Evolutionary conservation across 2,797 vertebrate species (phyloP).

Genomic region (Chaenodraco wilsoni): DNA sequence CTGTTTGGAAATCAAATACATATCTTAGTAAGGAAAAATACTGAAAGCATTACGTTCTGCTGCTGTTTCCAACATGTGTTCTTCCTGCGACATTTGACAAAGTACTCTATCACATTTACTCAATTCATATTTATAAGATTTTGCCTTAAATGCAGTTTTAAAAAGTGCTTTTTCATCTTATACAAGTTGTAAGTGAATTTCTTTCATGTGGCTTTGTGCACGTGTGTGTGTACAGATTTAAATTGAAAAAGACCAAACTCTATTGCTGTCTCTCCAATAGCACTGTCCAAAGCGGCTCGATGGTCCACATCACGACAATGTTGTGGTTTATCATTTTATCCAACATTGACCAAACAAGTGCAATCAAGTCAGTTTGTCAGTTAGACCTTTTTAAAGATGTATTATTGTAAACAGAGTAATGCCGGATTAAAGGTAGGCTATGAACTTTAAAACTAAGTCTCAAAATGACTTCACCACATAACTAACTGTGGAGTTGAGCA

Average conservation of each 20-base stretch:
- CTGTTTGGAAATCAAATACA: slow-evolving; percentile 25
- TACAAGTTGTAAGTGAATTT: too few relatives aligned
- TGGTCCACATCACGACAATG: neutral
- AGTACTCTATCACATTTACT: neutral
- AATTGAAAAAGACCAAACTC: neutral
- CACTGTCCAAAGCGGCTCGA: neutral
- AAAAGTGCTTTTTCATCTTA: too few relatives aligned
- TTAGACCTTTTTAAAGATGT: neutral
- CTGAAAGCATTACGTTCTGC: slow-evolving; percentile 21
- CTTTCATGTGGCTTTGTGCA: neutral
- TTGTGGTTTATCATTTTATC: slow-evolving; percentile 10
- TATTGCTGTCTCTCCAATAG: neutral
- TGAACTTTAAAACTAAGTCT: neutral
- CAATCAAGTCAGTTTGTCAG: neutral
- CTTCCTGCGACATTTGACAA: slow-evolving; percentile 2
- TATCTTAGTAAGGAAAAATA: slow-evolving; percentile 5
- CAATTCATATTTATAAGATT: neutral
- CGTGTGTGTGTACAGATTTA: neutral
- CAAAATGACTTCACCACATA: slow-evolving; percentile 6
- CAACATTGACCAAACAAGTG: neutral
- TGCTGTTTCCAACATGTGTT: slow-evolving; percentile 17
- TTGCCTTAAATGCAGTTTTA: too few relatives aligned
- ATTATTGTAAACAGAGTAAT: neutral
- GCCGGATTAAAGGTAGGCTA: neutral
- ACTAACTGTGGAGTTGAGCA: neutral